Base-by-base conservation (phyloP, 92 coral and sea anemone species). In the Nematostella vectensis region DNA sequence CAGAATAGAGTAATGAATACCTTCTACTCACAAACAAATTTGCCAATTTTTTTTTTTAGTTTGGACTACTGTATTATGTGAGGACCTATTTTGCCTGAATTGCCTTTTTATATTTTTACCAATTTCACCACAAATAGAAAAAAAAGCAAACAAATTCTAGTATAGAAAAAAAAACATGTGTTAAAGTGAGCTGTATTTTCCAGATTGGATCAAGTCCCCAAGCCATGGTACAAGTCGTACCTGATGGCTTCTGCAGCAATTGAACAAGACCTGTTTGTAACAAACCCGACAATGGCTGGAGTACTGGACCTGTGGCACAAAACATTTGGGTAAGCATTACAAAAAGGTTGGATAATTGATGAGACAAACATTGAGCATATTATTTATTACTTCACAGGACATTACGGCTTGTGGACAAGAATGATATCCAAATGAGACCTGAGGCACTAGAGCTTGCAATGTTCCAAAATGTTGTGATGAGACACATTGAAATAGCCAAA, bases 281-380 rank as follows among this genome's bases (percentile, higher is more conserved):
- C 99, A 3, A 93, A 93, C 55, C 93, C 96, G n/a, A 93, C 99
- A 24, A 93, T 93, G 99, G 88, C 99, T 25, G 96, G 81, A 13
- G 99, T 93, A 47, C 79, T 93, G 63, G 96, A 93, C 54, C 77
- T 93, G 8, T 93, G 99, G 99, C 77, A 93, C 56, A 93, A 93
- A 49, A 69, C 77, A 22, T 93, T 87, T 77, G 95, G 91, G 99
- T 93, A 65, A 33, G 48, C 37, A 0, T 11, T 36, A 36, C 15
- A 36, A 36, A 8, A 8, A 36, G 42, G 9, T n/a, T n/a, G n/a
- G n/a, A n/a, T n/a, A n/a, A n/a, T n/a, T n/a, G n/a, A n/a, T 33
- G 40, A 33, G 40, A 33, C 40, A 33, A 33, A 6, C 15, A 33
- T 33, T 15, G 15, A 33, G 6, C 15, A 6, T 33, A 6, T 15